Base-by-base conservation (phyloP, 2,113 vertebrate genomes). In the Poeciliopsis turrubarensis region DNA sequence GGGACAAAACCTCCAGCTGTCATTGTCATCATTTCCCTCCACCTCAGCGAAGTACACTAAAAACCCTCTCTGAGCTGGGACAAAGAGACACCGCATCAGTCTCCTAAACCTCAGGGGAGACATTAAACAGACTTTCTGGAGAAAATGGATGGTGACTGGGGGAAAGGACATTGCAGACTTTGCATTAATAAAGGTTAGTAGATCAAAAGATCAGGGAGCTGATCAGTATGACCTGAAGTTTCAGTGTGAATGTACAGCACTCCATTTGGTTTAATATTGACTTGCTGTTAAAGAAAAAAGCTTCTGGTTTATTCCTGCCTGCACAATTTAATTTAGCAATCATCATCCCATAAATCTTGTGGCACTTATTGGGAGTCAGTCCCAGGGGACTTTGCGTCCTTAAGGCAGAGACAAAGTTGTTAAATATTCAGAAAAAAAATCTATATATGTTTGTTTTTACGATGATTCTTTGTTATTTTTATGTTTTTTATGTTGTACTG, bases 201-300 rank as follows among this genome's bases (percentile, higher is more conserved):
- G 80, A 82, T 85, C 78, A 85, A 63, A 54, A 65, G 81, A 73
- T 54, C 86, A 86, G 82, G 79, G 63, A 79, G 75, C 60, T 32
- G 60, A 54, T 62, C 30, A 32, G 68, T 37, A 31, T 62, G 54
- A 67, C 41, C 68, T 34, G 78, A 65, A 75, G 79, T 73, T 67
- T 73, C 69, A 81, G 22, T 68, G 70, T 89, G 84, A 79, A 89
- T 87, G 85, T 86, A 82, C 76, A 88, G 85, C 82, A 88, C 85
- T 65, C 61, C 62, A 29, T 65, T 65, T 44, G 17, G 62, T 69
- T 54, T 73, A 34, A 63, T 9, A 39, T 44, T 44, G 15, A 1
- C 4, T 25, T 26, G 39, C 41, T 60, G 74, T 60, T 66, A 61
- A 22, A 37, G 10, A 37, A 37, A 37, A 39, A 34, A 30, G 3